Evolutionary conservation across 2,113 vertebrate genomes (phyloP).

Genomic region (Lycaon pictus): DNA sequence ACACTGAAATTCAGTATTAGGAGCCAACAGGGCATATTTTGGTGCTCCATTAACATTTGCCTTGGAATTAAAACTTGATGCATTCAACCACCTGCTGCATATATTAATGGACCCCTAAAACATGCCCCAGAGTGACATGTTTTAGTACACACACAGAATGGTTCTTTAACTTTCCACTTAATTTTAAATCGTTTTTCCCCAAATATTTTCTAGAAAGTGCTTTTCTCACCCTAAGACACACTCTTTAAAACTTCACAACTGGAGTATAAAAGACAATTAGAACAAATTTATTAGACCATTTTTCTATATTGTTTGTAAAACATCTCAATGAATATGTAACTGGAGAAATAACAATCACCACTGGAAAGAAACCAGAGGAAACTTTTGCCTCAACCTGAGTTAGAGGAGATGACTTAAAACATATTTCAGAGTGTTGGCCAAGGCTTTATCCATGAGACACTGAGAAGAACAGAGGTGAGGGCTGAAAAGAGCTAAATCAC

Average conservation of each 20-base stretch:
- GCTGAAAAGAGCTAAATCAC: not conserved
- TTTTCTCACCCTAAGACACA: slow-evolving; percentile 36
- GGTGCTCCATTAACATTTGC: slow-evolving; percentile 75
- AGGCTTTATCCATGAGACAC: not conserved
- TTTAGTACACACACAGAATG: slow-evolving; percentile 72
- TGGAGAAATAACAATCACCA: slow-evolving; percentile 11
- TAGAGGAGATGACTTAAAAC: not conserved
- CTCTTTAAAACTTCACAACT: not conserved
- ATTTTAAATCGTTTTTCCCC: slow-evolving; percentile 75
- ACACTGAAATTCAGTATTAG: slow-evolving; percentile 19
- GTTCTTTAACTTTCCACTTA: slow-evolving; percentile 70
- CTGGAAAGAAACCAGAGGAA: not conserved
- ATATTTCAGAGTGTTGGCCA: not conserved
- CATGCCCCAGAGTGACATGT: slow-evolving; percentile 77
- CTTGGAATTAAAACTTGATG: slow-evolving; percentile 76
- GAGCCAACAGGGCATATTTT: slow-evolving; percentile 73
- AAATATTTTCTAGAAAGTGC: slow-evolving; percentile 41
- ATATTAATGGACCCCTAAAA: slow-evolving; percentile 85
- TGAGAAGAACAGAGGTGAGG: not conserved
- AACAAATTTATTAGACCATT: slow-evolving; percentile 26
- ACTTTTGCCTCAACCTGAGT: not conserved
- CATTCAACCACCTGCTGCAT: slow-evolving; percentile 60
- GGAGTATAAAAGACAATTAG: slow-evolving; percentile 40
- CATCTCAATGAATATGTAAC: not conserved
- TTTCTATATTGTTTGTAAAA: slow-evolving; percentile 46